Base-by-base conservation (phyloP, 2,113 vertebrate species). In the Mormoops blainvillei region DNA sequence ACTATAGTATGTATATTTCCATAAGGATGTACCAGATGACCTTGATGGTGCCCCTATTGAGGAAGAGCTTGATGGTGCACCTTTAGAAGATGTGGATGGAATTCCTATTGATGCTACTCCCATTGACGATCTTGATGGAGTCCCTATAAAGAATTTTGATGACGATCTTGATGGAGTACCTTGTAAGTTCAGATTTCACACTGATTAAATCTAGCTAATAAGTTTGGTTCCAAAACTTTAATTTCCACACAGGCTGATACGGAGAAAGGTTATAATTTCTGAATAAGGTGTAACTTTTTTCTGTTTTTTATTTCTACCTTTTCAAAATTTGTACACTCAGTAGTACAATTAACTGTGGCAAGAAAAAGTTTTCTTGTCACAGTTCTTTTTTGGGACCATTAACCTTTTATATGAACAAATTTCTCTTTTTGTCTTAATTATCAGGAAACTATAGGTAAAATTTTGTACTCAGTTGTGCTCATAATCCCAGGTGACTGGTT, bases 101-200 rank as follows among this genome's bases (percentile, higher is more conserved):
- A 98, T 99, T 96, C 99, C 99, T 33, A 99, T 99, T 82, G 99
- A 99, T 87, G 98, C 99, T 83, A 97, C 99, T 89, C 98, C 98
- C 41, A 98, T 99, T 71, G 99, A 99, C 80, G 99, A 99, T 92
- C 98, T 99, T 15, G 99, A 99, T 89, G 99, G 99, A 82, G 98
- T 99, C 89, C 99, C 99, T 68, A 99, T 99, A 97, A 99, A 99
- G 95, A 98, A 98, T 0, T 97, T 99, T 91, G 99, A 99, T 96
- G 99, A 99, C n/a, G 99, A 99, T 97, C 98, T 99, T 26, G 99
- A 99, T 97, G 99, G 99, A 89, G 98, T 99, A 98, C 99, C 99
- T 87, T 98, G 99, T 99, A 98, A 92, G 99, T 98, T 76, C 73
- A 94, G 7, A 61, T 84, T 82, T 96, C 43, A 90, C 24, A 52